Evolutionary conservation across 2,113 vertebrate genomes (phyloP), one percentile per base, ranked within the genome.

Genomic region (Collichthys lucidus): DNA sequence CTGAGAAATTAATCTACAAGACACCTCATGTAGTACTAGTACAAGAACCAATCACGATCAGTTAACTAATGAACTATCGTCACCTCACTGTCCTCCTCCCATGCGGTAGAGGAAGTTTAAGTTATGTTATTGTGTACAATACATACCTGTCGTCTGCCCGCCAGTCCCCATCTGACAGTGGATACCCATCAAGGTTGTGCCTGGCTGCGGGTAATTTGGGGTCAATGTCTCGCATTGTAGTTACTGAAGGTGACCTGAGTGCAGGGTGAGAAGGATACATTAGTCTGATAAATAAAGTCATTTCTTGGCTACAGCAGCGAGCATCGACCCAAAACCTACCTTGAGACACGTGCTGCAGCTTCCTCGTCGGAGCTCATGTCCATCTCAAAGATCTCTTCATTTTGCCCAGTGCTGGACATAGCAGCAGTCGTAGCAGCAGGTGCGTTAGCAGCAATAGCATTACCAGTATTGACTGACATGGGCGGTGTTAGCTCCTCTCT

Each of bases 151-250:
- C 96, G 76, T 94, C 82, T 50, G 94, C 89, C 12, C 94, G 94
- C 97, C 97, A 99, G 59, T 99, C 98, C 59, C 97, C 97, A 77
- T 99, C 98, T 82, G 98, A 99, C 77, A 96, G 90, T 3, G 98
- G 95, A 82, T 99, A 99, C 87, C 94, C 95, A 87, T 97, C 97
- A 12, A 95, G 93, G 0, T 92, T 95, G 85, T 95, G 96, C 85
- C 96, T 96, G 62, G 95, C 90, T 78, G 96, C 88, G 22, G 96
- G 90, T 55, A 97, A 95, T 86, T 96, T 97, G 31, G 94, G 95
- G 11, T 99, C 97, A 76, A 96, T 94, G 42, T 96, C 96, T 85
- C 96, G 96, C 71, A 95, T 91, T 74, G 96, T 94, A 82, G 94
- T 92, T 86, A 94, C 91, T 77, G 96, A 96, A 62, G 96, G 94